Conservation (phyloP, 2,113 vertebrate species). For the Danionella cerebrum region DNA sequence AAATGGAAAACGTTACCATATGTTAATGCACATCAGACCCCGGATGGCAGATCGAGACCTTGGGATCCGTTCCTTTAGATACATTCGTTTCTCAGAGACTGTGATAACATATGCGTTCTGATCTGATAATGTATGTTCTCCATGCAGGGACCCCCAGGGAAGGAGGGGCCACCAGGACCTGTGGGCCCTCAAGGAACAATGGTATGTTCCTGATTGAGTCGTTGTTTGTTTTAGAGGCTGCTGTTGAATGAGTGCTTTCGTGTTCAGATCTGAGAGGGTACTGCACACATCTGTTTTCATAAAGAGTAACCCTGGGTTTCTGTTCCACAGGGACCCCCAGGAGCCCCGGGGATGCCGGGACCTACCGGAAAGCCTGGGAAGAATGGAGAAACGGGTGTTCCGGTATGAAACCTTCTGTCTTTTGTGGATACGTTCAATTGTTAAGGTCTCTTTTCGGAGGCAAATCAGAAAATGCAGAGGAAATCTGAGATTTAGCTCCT, state of each 20-base stretch:
- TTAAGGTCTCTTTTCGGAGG: too few relatives aligned
- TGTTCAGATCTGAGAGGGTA: neutral
- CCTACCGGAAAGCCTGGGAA: conserved; percentile 81
- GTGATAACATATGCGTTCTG: too few relatives aligned
- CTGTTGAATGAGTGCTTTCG: conserved; percentile 1
- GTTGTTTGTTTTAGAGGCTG: too few relatives aligned
- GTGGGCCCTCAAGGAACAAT: conserved; percentile 82
- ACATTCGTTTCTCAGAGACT: too few relatives aligned
- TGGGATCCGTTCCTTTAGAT: too few relatives aligned
- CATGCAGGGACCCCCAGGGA: conserved; percentile 85
- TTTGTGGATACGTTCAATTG: neutral
- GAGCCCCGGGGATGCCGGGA: conserved; percentile 80
- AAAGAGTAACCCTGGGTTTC: neutral
- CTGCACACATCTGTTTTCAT: conserved; percentile 10
- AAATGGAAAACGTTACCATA: too few relatives aligned
- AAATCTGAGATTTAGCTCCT: too few relatives aligned
- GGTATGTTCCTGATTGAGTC: conserved; percentile 61
- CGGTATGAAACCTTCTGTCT: conserved; percentile 65
- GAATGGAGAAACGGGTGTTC: conserved; percentile 74
- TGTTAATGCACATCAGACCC: too few relatives aligned
- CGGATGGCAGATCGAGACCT: too few relatives aligned
- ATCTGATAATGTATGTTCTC: conserved; percentile 22
- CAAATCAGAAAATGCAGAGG: neutral
- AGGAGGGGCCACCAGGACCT: conserved; percentile 82
- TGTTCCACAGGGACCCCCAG: conserved; percentile 76